Conservation (phyloP, 1,140 invertebrate genomes). For the Apis dorsata region DNA sequence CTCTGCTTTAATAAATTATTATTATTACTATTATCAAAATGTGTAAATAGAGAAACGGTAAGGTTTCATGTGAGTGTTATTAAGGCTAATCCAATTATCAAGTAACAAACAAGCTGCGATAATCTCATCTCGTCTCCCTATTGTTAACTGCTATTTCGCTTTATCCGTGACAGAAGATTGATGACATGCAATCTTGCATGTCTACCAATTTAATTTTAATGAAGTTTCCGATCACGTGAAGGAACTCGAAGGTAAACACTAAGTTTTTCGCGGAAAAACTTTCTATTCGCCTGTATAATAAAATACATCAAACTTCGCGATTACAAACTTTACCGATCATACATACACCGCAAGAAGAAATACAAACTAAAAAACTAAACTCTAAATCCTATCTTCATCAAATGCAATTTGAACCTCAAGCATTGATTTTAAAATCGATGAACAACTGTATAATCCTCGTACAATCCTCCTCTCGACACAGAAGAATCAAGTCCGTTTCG, state of each 20-base stretch:
- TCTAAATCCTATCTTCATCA: too few relatives aligned
- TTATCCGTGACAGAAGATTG: slow-evolving; percentile 5
- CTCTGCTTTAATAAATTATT: not conserved
- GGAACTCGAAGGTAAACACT: not conserved
- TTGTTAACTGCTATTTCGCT: slow-evolving; percentile 16
- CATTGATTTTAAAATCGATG: too few relatives aligned
- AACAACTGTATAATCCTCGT: too few relatives aligned
- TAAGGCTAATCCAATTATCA: slow-evolving; percentile 20
- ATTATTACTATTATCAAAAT: not conserved
- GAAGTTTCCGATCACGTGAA: slow-evolving; percentile 30
- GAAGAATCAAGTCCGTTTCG: not conserved
- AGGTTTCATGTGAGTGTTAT: not conserved
- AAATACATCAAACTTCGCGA: too few relatives aligned
- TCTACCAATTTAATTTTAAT: slow-evolving; percentile 26
- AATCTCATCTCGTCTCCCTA: slow-evolving; percentile 15
- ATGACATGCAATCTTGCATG: slow-evolving; percentile 31
- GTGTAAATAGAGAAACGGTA: not conserved
- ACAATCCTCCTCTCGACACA: not conserved
- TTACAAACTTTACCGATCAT: too few relatives aligned
- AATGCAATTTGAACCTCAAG: too few relatives aligned
- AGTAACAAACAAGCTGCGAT: slow-evolving; percentile 19
- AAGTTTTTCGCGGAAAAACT: not conserved
- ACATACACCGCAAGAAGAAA: too few relatives aligned
- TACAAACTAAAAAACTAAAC: too few relatives aligned
- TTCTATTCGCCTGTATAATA: not conserved